phyloP scores from a whole-genome alignment of 2,888 invertebrate genomes.

The Clanis bilineata region DNA sequence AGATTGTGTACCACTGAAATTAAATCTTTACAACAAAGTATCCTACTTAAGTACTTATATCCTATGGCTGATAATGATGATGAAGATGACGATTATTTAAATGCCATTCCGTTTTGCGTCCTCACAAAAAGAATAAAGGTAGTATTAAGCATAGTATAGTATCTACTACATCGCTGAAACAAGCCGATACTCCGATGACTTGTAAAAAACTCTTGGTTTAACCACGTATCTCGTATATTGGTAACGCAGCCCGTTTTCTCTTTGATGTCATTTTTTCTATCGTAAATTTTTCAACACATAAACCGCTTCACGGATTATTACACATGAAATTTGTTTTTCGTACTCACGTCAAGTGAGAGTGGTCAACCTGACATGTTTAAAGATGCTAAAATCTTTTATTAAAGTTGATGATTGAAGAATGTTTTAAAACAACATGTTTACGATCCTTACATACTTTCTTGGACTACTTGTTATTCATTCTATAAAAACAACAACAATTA shows the following conservation, averaged over 20 bases:
- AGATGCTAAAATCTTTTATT: neutral
- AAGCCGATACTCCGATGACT: neutral
- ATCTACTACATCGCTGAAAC: neutral
- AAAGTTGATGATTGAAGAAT: neutral
- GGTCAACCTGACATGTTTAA: neutral
- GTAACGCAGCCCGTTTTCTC: conserved; percentile 31
- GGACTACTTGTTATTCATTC: too few species aligned
- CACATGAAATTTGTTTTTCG: conserved; percentile 53
- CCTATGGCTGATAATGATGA: too few species aligned
- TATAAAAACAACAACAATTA: too few species aligned
- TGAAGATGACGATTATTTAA: too few species aligned
- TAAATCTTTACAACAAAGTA: too few species aligned
- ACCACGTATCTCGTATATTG: conserved; percentile 13
- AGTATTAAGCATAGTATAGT: neutral
- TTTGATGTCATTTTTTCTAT: conserved; percentile 73
- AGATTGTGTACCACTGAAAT: too few species aligned
- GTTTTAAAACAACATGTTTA: neutral
- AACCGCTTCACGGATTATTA: conserved; percentile 61
- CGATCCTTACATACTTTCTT: too few species aligned
- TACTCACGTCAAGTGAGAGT: conserved; percentile 39
- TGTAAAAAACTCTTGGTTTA: conserved; percentile 5
- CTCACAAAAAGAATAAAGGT: neutral
- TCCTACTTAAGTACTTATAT: too few species aligned
- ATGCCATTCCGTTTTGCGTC: too few species aligned
- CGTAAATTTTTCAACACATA: conserved; percentile 71